These are phyloP conservation scores for Arothron firmamentum DNA, from an alignment of 2,113 vertebrate genomes.

Conservation along the genomic window DNA sequence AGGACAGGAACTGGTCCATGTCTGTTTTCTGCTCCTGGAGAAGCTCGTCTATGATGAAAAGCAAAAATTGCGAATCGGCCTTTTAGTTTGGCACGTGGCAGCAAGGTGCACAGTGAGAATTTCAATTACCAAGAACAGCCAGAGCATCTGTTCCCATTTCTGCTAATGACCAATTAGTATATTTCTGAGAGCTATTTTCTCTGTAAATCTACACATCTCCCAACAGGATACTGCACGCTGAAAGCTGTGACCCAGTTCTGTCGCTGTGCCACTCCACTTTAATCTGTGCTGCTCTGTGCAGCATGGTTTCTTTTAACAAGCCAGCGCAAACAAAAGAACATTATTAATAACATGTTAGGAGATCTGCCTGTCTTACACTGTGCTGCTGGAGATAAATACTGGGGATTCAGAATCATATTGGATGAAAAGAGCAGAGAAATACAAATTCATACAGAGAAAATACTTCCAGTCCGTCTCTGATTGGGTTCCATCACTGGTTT, in stretches of 20 bases:
- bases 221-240: conserved; percentile 43
- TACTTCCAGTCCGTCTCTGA: conserved; percentile 1
- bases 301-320: conserved; percentile 31
- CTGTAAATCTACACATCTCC: conserved; percentile 53
- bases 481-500: conserved; percentile 24
- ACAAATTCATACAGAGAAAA: conserved; percentile 4
- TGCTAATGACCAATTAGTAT: conserved; percentile 58
- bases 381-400: neutral
- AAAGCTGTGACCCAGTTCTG: conserved; percentile 73
- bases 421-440: too few species aligned
- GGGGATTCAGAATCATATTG: neutral
- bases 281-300: conserved; percentile 31
- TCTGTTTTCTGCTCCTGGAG: conserved; percentile 92
- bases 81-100: neutral
- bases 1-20: conserved; percentile 93
- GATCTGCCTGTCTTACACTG: neutral
- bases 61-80: neutral
- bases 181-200: conserved; percentile 47
- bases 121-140: conserved; percentile 21
- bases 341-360: neutral
- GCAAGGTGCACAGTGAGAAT: conserved; percentile 1
- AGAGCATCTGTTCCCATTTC: conserved; percentile 30
- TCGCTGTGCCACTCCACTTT: conserved; percentile 51
- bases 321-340: conserved; percentile 15
- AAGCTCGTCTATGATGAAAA: conserved; percentile 81